Evolutionary conservation across 2,797 vertebrate species (phyloP).

Genomic region (Brachyalestes nurse): DNA sequence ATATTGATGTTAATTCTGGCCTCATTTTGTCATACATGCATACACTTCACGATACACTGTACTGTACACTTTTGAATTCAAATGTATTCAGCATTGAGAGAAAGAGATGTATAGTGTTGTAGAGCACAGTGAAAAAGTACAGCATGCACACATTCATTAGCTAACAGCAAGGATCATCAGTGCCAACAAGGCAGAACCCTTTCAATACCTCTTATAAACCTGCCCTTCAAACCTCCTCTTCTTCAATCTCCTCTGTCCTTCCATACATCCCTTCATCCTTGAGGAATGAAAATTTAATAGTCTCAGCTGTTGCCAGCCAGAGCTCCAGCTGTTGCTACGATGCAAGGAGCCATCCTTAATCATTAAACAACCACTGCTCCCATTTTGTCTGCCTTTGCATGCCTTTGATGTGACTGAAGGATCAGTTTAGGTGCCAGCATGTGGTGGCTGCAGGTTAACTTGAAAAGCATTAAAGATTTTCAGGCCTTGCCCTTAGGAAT

Average conservation of each 20-base stretch:
- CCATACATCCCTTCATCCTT: conserved; percentile 26
- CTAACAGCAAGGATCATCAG: not conserved
- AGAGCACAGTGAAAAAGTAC: not conserved
- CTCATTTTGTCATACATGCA: too few species aligned
- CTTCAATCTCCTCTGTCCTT: conserved; percentile 11
- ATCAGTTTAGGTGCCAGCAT: conserved; percentile 42
- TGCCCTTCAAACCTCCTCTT: not conserved
- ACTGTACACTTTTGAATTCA: too few species aligned
- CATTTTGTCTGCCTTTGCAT: conserved; percentile 48
- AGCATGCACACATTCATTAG: not conserved
- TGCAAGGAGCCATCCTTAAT: conserved; percentile 51
- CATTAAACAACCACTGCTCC: conserved; percentile 47
- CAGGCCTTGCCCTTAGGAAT: not conserved
- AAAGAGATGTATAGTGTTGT: not conserved
- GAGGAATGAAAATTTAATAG: conserved; percentile 50
- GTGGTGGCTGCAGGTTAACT: not conserved
- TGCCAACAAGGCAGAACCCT: not conserved
- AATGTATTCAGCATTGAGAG: too few species aligned
- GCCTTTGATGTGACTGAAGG: conserved; percentile 50
- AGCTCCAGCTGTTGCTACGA: conserved; percentile 40
- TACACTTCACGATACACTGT: too few species aligned
- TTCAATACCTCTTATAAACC: not conserved
- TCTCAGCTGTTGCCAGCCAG: conserved; percentile 49
- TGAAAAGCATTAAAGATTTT: conserved; percentile 1
- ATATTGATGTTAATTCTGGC: too few species aligned